phyloP scores from a whole-genome alignment of 2,888 invertebrate genomes.

The Dolomedes plantarius region DNA sequence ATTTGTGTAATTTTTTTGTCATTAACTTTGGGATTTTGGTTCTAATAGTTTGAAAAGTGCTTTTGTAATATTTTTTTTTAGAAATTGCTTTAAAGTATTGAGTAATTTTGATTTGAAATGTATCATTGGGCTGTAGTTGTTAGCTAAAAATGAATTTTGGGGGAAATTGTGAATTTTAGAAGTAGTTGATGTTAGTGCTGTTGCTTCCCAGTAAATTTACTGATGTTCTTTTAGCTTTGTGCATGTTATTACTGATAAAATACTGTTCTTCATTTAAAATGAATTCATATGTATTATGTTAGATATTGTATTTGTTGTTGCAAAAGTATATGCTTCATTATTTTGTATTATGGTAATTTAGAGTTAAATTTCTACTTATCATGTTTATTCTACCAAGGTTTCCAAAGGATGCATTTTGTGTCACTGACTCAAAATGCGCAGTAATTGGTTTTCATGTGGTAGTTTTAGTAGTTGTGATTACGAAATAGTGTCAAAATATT shows the following conservation, averaged over 20 bases:
- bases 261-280: conserved; percentile 48
- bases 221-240: conserved; percentile 53
- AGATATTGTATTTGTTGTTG: conserved; percentile 49
- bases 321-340: conserved; percentile 59
- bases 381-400: conserved; percentile 49
- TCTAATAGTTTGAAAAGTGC: not conserved
- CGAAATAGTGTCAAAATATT: conserved; percentile 63
- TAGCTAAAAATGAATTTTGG: conserved; percentile 46
- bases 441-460: conserved; percentile 55
- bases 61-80: conserved; percentile 23
- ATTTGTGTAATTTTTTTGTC: not conserved
- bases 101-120: conserved; percentile 37
- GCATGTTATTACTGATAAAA: conserved; percentile 52
- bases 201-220: conserved; percentile 63
- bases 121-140: conserved; percentile 56
- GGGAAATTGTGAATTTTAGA: conserved; percentile 62
- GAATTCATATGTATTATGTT: conserved; percentile 45
- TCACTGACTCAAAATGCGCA: conserved; percentile 42
- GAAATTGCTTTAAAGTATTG: not conserved
- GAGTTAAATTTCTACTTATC: conserved; percentile 62
- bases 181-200: conserved; percentile 67
- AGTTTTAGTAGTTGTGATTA: conserved; percentile 66
- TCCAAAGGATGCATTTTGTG: conserved; percentile 43
- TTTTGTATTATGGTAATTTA: conserved; percentile 68
- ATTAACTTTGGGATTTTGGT: not conserved